phyloP scores from a whole-genome alignment of 2,888 invertebrate genomes.

The Drosophila neonasuta region DNA sequence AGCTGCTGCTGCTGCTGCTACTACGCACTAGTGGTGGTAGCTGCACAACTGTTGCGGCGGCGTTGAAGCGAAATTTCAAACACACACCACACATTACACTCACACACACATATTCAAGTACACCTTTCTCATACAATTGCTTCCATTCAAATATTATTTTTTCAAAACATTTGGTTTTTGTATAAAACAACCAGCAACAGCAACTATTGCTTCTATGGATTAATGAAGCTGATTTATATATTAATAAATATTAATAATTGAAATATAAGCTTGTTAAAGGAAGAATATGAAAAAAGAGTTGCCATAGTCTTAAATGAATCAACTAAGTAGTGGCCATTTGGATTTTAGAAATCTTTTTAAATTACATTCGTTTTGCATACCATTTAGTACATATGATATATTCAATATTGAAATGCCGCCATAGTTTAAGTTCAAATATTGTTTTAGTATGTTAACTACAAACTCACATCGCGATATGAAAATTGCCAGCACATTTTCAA shows the following conservation, averaged over 20 bases:
- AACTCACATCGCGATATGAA: conserved; percentile 38
- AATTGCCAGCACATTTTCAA: conserved; percentile 46
- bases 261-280: conserved; percentile 33
- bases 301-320: conserved; percentile 7
- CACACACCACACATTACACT: conserved; percentile 1
- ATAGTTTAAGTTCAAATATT: conserved; percentile 18
- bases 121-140: conserved; percentile 7
- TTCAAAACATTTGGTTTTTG: conserved; percentile 3
- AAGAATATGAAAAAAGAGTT: not conserved
- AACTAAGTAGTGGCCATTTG: conserved; percentile 6
- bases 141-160: conserved; percentile 13
- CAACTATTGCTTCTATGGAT: not conserved
- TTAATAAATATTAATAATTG: conserved; percentile 20
- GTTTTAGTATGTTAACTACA: conserved; percentile 31
- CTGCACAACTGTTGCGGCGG: conserved; percentile 61
- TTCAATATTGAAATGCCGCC: conserved; percentile 15
- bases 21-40: conserved; percentile 48
- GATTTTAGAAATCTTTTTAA: not conserved
- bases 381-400: not conserved
- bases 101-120: conserved; percentile 7
- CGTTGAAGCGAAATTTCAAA: conserved; percentile 11
- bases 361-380: conserved; percentile 7
- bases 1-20: conserved; percentile 55
- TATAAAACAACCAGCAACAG: not conserved
- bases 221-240: not conserved